phyloP scores from a whole-genome alignment of 2,888 invertebrate genomes.

The Augochlorella aurata region DNA sequence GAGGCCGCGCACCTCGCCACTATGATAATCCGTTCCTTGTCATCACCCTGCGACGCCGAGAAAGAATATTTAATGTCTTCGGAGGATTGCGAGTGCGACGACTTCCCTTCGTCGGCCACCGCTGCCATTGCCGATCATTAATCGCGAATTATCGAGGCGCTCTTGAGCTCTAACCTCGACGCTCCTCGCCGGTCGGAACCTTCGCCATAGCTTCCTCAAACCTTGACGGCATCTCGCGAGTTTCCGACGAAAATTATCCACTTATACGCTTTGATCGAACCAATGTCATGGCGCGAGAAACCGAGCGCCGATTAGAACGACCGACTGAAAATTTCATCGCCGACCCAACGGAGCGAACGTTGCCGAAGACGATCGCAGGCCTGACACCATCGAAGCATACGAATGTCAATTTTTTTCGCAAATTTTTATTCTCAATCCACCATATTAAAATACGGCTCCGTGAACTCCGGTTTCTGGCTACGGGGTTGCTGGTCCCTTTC shows the following conservation, averaged over 20 bases:
- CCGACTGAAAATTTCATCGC: constrained; percentile 48
- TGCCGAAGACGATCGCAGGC: neutral
- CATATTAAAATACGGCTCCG: too few relatives aligned
- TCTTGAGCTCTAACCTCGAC: constrained; percentile 48
- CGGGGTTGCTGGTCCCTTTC: neutral
- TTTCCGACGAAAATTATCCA: constrained; percentile 52
- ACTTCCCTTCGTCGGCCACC: neutral
- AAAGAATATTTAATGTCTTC: neutral
- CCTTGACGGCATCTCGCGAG: constrained; percentile 37
- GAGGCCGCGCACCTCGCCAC: constrained; percentile 74
- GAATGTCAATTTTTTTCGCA: constrained; percentile 21
- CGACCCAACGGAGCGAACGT: constrained; percentile 19
- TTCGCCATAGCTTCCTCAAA: constrained; percentile 41
- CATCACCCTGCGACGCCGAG: constrained; percentile 18
- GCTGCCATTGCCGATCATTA: neutral
- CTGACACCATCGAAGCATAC: constrained; percentile 29
- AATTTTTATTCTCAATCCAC: neutral
- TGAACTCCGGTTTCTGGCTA: neutral
- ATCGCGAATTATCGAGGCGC: neutral
- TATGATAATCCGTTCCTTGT: constrained; percentile 65
- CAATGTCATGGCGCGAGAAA: constrained; percentile 26
- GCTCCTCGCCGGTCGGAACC: neutral
- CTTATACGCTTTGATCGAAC: constrained; percentile 27
- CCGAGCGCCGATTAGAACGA: neutral
- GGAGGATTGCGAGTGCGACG: neutral